A percentile compares a stretch with the other conserved stretches of the same genome.
Evolutionary conservation across 2,797 vertebrate species (phyloP).

Genomic region (Acanthurus tractus): DNA sequence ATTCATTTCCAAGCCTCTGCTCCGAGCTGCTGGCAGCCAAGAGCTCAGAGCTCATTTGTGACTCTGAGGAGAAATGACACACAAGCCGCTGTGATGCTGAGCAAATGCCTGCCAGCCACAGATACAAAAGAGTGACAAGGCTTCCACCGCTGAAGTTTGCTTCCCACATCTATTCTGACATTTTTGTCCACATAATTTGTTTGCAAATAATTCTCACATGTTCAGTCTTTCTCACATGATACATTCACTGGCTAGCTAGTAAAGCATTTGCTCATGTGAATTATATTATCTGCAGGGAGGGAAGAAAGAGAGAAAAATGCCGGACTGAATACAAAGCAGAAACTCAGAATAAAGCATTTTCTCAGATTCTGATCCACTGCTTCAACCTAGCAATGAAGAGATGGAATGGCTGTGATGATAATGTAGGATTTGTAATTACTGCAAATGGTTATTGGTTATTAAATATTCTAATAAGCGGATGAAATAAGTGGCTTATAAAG

Average conservation of each 20-base stretch:
- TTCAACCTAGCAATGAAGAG: conserved; percentile 22
- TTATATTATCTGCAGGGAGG: conserved; percentile 6
- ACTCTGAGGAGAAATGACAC: conserved; percentile 69
- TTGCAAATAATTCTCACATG: conserved; percentile 3
- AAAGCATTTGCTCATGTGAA: conserved; percentile 15
- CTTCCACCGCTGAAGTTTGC: conserved; percentile 5
- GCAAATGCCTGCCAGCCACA: conserved; percentile 56
- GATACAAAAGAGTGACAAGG: conserved; percentile 35
- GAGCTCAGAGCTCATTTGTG: conserved; percentile 61
- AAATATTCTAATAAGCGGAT: not conserved
- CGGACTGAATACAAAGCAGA: conserved; percentile 5
- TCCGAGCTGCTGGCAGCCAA: conserved; percentile 40
- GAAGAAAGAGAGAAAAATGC: conserved; percentile 10
- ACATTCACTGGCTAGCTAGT: not conserved
- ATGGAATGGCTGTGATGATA: not conserved
- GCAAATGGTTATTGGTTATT: not conserved
- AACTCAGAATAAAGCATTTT: conserved; percentile 2
- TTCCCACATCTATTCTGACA: conserved; percentile 21
- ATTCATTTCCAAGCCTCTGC: conserved; percentile 58
- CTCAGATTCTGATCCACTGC: conserved; percentile 2
- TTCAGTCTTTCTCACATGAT: conserved; percentile 31
- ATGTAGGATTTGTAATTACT: conserved; percentile 1
- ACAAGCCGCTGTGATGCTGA: conserved; percentile 35
- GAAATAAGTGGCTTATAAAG: not conserved
- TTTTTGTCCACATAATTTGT: conserved; percentile 17